A percentile compares a stretch with the other conserved stretches of the same genome.
phyloP scores from a whole-genome alignment of 2,113 vertebrate genomes.

The Calcarius ornatus region DNA sequence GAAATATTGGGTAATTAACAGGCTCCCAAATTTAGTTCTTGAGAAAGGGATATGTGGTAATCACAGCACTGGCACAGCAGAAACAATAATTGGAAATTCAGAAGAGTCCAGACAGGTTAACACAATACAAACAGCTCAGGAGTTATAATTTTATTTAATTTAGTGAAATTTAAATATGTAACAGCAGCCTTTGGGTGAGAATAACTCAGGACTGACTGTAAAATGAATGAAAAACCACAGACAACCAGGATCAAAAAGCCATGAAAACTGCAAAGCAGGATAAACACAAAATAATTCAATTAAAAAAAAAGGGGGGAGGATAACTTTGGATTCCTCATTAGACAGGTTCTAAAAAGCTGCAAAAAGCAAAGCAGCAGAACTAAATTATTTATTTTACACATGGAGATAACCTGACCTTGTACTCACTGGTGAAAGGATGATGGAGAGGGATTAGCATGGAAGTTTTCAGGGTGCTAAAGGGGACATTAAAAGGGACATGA shows the following conservation, averaged over 20 bases:
- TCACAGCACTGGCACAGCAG: neutral
- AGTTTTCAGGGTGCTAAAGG: slow-evolving; percentile 26
- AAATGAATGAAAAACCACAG: neutral
- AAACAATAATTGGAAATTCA: neutral
- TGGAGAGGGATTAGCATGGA: slow-evolving; percentile 7
- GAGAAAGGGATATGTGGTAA: neutral
- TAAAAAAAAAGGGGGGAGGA: neutral
- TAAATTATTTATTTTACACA: neutral
- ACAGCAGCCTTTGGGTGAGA: neutral
- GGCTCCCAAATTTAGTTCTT: neutral
- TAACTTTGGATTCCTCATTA: neutral
- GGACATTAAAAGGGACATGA: slow-evolving; percentile 14
- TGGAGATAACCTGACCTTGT: neutral
- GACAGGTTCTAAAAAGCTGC: neutral
- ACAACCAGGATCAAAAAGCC: neutral
- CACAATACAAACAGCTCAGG: neutral
- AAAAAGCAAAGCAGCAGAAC: neutral
- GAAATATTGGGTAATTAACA: neutral
- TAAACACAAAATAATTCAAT: neutral
- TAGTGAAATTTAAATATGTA: neutral
- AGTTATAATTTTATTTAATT: neutral
- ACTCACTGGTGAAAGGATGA: neutral
- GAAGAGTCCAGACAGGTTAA: neutral
- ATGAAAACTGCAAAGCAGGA: neutral
- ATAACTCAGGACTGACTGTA: neutral